Evolutionary conservation across 1,140 invertebrate genomes (phyloP).

Genomic region (Ladona fulva): DNA sequence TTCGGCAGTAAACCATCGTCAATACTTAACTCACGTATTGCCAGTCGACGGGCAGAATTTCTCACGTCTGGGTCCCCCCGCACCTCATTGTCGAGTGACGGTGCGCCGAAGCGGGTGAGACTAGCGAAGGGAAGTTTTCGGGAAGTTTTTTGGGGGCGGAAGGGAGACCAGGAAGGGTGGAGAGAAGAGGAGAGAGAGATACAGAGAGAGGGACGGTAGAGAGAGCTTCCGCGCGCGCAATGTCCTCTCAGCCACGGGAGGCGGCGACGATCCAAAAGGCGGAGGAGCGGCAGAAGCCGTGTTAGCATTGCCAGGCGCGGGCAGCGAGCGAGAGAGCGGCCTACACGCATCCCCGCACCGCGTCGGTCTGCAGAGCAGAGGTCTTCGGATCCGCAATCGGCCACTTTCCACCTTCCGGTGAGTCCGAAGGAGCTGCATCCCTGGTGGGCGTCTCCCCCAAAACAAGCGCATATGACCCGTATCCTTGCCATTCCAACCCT

Average conservation of each 20-base stretch:
- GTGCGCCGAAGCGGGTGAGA: not conserved
- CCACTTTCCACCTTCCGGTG: too few species aligned
- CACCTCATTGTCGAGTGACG: not conserved
- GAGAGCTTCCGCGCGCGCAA: not conserved
- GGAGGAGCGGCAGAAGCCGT: not conserved
- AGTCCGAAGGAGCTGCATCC: too few species aligned
- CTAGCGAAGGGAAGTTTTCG: not conserved
- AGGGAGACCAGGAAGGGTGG: not conserved
- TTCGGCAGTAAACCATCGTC: constrained; percentile 3
- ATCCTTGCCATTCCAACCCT: too few species aligned
- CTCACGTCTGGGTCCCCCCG: not conserved
- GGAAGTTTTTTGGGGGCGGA: not conserved
- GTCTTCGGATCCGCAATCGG: too few species aligned
- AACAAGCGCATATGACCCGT: too few species aligned
- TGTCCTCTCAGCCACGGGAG: not conserved
- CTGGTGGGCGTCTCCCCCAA: too few species aligned
- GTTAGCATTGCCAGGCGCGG: not conserved
- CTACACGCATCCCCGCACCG: too few species aligned
- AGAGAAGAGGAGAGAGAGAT: not conserved
- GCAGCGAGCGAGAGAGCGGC: not conserved
- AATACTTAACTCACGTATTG: constrained; percentile 10
- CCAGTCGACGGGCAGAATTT: constrained; percentile 6
- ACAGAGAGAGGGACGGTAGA: not conserved
- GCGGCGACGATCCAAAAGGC: not conserved
- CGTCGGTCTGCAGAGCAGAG: too few species aligned